Evolutionary conservation across 2,113 vertebrate genomes (phyloP).

Genomic region (Origma solitaria): DNA sequence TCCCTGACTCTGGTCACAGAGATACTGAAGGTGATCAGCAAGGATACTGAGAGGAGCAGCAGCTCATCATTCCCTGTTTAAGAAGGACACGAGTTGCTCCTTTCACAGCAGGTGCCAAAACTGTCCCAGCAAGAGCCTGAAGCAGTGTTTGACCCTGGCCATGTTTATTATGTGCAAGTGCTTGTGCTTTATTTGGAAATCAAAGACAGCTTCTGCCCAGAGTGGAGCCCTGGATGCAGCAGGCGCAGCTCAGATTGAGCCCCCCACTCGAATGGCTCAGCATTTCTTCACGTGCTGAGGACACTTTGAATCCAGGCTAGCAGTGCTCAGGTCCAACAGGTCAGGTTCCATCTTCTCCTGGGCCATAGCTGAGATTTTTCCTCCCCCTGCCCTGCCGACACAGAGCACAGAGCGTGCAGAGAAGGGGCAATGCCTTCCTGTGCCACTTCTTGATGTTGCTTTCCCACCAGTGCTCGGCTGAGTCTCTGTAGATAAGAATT

Average conservation of each 20-base stretch:
- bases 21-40: not conserved
- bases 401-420: not conserved
- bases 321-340: not conserved
- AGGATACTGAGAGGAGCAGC: not conserved
- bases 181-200: not conserved
- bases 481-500: not conserved
- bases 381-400: not conserved
- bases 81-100: not conserved
- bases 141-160: rapidly evolving
- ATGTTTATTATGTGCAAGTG: not conserved
- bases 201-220: not conserved
- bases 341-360: not conserved
- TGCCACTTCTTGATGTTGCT: not conserved
- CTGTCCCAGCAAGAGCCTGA: not conserved
- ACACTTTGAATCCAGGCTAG: not conserved
- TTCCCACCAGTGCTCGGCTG: not conserved
- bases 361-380: not conserved
- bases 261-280: not conserved
- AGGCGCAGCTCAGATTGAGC: not conserved
- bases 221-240: not conserved
- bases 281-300: not conserved
- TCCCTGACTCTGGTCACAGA: not conserved
- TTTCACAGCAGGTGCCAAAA: not conserved
- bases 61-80: not conserved
- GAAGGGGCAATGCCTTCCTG: not conserved